phyloP scores from a whole-genome alignment of 2,113 vertebrate species.

The Peromyscus leucopus region DNA sequence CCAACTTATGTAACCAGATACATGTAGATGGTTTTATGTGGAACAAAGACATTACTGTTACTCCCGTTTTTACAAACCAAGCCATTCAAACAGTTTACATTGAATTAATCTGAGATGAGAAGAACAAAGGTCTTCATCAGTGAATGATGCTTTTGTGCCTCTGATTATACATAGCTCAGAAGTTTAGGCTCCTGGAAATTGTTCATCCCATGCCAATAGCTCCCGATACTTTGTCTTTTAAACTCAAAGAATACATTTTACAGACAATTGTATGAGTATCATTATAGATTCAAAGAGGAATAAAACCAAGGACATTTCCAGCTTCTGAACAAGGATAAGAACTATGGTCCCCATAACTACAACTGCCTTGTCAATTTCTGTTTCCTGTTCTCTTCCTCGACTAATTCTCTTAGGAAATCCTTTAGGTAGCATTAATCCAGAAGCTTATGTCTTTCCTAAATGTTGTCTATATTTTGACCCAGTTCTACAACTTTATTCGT shows the following conservation, averaged over 20 bases:
- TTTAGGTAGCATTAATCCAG: background rate
- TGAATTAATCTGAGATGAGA: background rate
- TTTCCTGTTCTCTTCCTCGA: background rate
- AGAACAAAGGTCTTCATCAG: background rate
- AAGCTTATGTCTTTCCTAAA: constrained; percentile 23
- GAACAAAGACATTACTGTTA: background rate
- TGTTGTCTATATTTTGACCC: constrained; percentile 37
- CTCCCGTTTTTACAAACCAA: background rate
- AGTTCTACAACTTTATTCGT: background rate
- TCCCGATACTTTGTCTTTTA: background rate
- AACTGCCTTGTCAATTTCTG: background rate
- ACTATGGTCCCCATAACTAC: background rate
- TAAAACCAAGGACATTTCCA: background rate
- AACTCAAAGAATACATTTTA: background rate
- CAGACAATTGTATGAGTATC: background rate
- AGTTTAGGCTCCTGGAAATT: background rate
- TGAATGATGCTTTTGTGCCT: background rate
- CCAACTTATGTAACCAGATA: background rate
- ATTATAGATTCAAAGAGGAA: background rate
- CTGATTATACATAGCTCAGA: background rate
- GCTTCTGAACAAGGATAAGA: background rate
- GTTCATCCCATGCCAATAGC: too few relatives aligned
- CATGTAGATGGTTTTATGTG: background rate
- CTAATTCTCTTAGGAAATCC: background rate
- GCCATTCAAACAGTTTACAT: background rate